phyloP scores from a whole-genome alignment of 2,797 vertebrate species.

The Dromococcyx pavoninus region DNA sequence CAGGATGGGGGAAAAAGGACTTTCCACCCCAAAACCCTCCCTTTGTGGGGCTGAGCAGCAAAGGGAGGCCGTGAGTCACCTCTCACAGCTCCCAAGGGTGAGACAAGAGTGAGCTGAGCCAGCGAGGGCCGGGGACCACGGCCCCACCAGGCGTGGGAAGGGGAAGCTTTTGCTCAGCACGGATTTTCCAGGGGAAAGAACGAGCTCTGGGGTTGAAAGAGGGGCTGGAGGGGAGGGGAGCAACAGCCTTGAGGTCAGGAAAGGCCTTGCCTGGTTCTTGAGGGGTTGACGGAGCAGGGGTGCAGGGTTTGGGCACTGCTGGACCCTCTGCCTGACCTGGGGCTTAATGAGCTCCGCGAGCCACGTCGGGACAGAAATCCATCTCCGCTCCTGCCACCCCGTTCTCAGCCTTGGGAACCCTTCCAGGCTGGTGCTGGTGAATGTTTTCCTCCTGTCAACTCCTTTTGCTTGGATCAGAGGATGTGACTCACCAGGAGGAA shows the following conservation, averaged over 20 bases:
- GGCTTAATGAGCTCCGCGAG: accelerated
- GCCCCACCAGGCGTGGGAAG: not conserved
- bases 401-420: not conserved
- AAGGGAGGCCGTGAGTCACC: not conserved
- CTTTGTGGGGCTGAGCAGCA: not conserved
- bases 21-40: not conserved
- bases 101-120: not conserved
- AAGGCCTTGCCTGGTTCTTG: too few species aligned
- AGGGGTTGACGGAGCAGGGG: too few species aligned
- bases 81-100: not conserved
- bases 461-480: not conserved
- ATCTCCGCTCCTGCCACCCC: not conserved
- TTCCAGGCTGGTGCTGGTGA: not conserved
- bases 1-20: not conserved
- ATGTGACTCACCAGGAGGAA: not conserved
- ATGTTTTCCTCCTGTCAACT: not conserved
- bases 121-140: not conserved
- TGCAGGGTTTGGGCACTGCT: too few species aligned
- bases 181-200: not conserved
- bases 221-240: not conserved
- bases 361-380: not conserved
- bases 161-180: constrained; percentile 23
- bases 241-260: too few species aligned
- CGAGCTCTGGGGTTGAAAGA: not conserved
- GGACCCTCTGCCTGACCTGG: too few species aligned